Evolutionary conservation across 2,797 vertebrate genomes (phyloP).

Genomic region (Acanthornis magna): DNA sequence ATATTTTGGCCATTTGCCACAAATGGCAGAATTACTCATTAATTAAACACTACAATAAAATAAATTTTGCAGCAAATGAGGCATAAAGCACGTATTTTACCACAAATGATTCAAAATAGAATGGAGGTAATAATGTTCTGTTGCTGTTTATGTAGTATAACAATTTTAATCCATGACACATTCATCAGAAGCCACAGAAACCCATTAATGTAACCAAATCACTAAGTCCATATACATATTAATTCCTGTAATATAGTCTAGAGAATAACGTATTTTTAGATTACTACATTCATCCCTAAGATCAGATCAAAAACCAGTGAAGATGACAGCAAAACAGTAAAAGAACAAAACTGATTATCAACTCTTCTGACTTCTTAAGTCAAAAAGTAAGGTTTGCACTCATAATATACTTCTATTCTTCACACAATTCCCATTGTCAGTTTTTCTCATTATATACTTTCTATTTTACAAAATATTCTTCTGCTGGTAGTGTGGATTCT

Average conservation of each 20-base stretch:
- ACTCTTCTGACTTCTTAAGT: background rate
- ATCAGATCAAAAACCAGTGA: background rate
- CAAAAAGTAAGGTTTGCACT: background rate
- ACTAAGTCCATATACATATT: background rate
- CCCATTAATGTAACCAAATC: background rate
- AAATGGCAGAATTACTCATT: constrained; percentile 65
- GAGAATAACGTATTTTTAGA: background rate
- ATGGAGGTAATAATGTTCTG: constrained; percentile 40
- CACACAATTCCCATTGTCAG: background rate
- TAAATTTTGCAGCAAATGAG: constrained; percentile 70
- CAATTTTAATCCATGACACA: constrained; percentile 20
- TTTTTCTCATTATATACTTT: background rate
- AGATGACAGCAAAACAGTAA: background rate
- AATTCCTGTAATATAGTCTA: background rate
- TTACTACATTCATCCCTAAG: background rate
- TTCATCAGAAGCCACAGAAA: background rate
- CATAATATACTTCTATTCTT: background rate
- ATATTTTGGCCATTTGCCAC: constrained; percentile 66
- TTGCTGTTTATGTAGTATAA: background rate
- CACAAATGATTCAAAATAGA: constrained; percentile 56
- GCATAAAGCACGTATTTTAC: constrained; percentile 64
- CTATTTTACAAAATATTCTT: background rate
- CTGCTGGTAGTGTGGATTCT: background rate
- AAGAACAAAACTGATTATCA: background rate
- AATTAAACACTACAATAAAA: constrained; percentile 71